Evolutionary conservation across 2,113 vertebrate species (phyloP).

Genomic region (Pterocles burchelli): DNA sequence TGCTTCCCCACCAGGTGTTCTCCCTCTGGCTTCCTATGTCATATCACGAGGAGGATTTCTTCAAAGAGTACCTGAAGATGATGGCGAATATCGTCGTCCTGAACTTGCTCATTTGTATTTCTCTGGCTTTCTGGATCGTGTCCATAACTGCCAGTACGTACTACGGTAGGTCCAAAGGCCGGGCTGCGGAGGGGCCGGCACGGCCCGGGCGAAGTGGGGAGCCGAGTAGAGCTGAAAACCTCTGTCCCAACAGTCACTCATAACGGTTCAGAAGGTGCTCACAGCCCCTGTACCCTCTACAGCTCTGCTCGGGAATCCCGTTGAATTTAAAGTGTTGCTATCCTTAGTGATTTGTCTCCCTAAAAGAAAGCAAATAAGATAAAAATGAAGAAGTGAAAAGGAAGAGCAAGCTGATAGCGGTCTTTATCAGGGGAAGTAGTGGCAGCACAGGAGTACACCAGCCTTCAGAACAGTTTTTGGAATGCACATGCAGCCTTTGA

Average conservation of each 20-base stretch:
- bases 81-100: conserved; percentile 89
- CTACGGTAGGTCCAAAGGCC: conserved; percentile 81
- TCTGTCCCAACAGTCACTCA: too few relatives aligned
- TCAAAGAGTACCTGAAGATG: conserved; percentile 86
- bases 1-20: conserved; percentile 40
- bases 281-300: background rate
- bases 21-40: conserved; percentile 59
- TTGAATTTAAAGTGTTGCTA: background rate
- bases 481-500: background rate
- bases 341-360: background rate
- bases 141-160: conserved; percentile 88
- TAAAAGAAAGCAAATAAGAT: background rate
- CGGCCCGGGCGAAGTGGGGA: background rate
- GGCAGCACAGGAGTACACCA: accelerated
- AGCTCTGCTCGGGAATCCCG: background rate
- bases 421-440: background rate
- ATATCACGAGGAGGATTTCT: conserved; percentile 64
- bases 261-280: background rate
- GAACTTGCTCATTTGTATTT: conserved; percentile 87
- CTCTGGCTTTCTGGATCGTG: conserved; percentile 89
- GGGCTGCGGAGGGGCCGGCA: background rate
- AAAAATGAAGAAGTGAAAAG: background rate
- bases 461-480: background rate
- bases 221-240: background rate
- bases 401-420: accelerated